Evolutionary conservation across 2,113 vertebrate genomes (phyloP).

Genomic region (Anoura caudifer): DNA sequence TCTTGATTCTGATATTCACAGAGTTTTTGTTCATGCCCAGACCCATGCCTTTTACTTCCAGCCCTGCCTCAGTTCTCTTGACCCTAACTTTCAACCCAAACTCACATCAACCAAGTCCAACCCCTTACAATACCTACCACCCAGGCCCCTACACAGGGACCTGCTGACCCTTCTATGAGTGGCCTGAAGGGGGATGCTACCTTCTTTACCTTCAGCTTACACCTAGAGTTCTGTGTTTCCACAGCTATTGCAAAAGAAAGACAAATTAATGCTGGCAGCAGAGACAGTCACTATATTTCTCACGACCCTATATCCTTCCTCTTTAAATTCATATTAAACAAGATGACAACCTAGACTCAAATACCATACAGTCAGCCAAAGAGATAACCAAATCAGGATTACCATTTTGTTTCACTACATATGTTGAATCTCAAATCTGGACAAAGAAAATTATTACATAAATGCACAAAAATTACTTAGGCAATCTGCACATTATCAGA

Average conservation of each 20-base stretch:
- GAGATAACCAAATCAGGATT: neutral
- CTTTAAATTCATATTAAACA: neutral
- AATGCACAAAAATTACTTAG: neutral
- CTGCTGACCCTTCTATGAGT: neutral
- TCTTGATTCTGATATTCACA: neutral
- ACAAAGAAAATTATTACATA: conserved; percentile 15
- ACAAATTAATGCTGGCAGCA: neutral
- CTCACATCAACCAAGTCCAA: neutral
- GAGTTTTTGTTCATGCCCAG: neutral
- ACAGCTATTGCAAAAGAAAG: neutral
- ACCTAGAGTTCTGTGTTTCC: neutral
- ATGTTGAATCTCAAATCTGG: neutral
- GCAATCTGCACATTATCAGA: neutral
- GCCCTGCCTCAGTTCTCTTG: neutral
- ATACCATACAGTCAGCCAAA: neutral
- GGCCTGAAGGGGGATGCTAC: too few species aligned
- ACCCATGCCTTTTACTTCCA: neutral
- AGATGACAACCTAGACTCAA: neutral
- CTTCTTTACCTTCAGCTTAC: neutral
- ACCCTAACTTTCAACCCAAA: neutral
- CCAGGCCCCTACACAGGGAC: neutral
- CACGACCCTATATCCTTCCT: neutral
- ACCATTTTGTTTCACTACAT: neutral
- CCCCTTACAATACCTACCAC: neutral
- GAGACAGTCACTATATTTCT: neutral